phyloP scores from a whole-genome alignment of 2,797 vertebrate species.

The Lindbergichthys nudifrons region DNA sequence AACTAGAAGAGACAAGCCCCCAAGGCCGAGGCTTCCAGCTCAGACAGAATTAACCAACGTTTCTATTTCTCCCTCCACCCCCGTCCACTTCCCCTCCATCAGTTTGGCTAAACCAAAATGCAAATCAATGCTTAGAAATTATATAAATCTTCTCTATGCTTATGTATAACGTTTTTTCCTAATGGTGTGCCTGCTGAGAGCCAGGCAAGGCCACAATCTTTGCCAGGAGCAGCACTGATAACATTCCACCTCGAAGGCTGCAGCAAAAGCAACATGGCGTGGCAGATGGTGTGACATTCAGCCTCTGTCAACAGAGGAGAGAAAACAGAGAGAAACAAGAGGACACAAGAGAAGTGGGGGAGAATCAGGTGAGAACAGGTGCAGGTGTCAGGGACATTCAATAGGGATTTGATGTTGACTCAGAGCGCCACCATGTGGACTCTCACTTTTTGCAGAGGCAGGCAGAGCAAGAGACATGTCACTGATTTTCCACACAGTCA shows the following conservation, averaged over 20 bases:
- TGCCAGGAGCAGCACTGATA: conserved; percentile 60
- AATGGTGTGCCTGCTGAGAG: conserved; percentile 7
- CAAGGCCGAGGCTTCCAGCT: conserved; percentile 73
- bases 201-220: conserved; percentile 6
- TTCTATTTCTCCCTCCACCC: conserved; percentile 23
- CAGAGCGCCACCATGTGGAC: conserved; percentile 82
- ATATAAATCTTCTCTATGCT: conserved; percentile 28
- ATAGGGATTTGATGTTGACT: conserved; percentile 59
- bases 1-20: conserved; percentile 79
- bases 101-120: conserved; percentile 35
- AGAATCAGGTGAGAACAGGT: conserved; percentile 71
- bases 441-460: conserved; percentile 32
- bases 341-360: conserved; percentile 56
- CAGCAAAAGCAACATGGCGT: conserved; percentile 63
- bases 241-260: conserved; percentile 49
- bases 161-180: neutral
- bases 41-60: conserved; percentile 71
- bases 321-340: conserved; percentile 58
- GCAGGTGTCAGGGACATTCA: conserved; percentile 48
- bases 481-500: conserved; percentile 79
- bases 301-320: conserved; percentile 73
- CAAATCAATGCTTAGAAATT: conserved; percentile 48
- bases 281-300: conserved; percentile 82
- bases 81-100: conserved; percentile 36
- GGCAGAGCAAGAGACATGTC: conserved; percentile 51